phyloP scores from a whole-genome alignment of 2,797 vertebrate species.

The Amblyraja radiata region DNA sequence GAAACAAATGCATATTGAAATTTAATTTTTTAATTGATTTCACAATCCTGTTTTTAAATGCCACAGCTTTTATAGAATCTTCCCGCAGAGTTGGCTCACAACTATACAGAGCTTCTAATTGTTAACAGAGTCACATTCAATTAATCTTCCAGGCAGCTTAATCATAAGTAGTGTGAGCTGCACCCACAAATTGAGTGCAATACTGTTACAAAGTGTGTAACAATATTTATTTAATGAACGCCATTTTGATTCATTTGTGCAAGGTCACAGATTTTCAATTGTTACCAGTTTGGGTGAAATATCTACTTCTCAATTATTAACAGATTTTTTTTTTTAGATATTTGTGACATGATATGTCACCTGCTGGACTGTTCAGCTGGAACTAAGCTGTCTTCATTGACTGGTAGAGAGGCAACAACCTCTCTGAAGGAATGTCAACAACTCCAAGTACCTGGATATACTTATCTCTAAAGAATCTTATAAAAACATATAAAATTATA shows the following conservation, averaged over 20 bases:
- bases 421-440: no score
- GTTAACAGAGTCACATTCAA: neutral
- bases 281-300: neutral
- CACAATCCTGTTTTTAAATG: neutral
- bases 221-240: neutral
- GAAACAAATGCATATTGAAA: neutral
- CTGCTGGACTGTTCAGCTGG: neutral
- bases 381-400: neutral
- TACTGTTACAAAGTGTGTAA: neutral
- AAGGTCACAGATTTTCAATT: neutral
- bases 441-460: no score
- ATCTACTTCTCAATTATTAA: neutral
- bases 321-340: neutral
- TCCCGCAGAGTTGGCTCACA: neutral
- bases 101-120: neutral
- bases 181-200: neutral
- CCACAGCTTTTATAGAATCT: neutral
- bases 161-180: conserved; percentile 2
- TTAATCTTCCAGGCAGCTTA: neutral
- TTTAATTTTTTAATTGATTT: neutral
- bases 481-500: no score
- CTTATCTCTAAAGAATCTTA: no score
- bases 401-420: neutral
- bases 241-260: neutral
- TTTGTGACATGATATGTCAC: neutral